Base-by-base conservation (phyloP, 2,888 invertebrate species). In the Amiota minor region DNA sequence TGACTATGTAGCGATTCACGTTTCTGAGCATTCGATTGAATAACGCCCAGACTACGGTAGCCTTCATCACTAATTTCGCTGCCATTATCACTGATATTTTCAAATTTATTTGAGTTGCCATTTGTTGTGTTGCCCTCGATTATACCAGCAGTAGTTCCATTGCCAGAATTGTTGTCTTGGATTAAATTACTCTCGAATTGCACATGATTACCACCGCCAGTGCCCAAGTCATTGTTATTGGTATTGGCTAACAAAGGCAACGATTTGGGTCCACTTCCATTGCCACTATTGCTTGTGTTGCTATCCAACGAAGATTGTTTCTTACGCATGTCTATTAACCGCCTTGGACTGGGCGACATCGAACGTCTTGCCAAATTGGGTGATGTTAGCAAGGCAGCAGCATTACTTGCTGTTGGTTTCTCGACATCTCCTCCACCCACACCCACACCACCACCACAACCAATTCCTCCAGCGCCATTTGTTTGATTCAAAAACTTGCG, bases 31-130 rank as follows among this genome's bases (percentile, higher is more conserved):
- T 81, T 88, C 70, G 91, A 90, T 76, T 93, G 92, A 61, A 93
- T 93, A 65, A 95, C 92, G 0, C 95, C 95, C 83, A 95, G 89
- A 86, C 95, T 95, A 83, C 95, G 92, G 88, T 96, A 96, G 0
- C 96, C 96, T 85, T 96, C 96, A 88, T 96, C 96, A 45, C 95
- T 95, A 35, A 95, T 95, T 88, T 96, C 95, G 73, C 95, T 95
- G 11, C 95, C 95, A 80, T 95, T 95, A 87, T 95, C 95, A 71
- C 95, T 94, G 10, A 93, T 93, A 76, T 93, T 92, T 81, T 93
- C 92, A 23, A 91, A 90, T 75, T 90, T 89, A 77, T 79, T 86
- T 50, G 75, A 77, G 59, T 75, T 78, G 23, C 80, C 71, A 75
- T 80, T 73, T 83, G 83, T 71, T 46, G 81, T 45, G 64, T 35